Evolutionary conservation across 2,797 vertebrate species (phyloP).

Genomic region (Myotis daubentonii): DNA sequence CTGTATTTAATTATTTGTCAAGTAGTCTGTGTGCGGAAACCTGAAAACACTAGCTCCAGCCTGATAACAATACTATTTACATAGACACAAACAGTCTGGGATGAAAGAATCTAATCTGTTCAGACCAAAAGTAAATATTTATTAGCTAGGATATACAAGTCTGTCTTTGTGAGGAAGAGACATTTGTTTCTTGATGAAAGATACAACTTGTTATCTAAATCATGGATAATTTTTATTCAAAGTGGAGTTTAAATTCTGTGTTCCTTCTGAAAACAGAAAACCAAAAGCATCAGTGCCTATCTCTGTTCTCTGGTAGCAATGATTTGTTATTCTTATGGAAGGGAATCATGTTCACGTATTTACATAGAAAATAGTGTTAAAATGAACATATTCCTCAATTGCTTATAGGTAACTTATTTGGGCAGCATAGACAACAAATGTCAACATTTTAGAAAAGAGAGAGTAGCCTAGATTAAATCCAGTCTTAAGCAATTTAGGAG

Average conservation of each 20-base stretch:
- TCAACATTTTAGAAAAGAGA: constrained; percentile 24
- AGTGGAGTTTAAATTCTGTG: constrained; percentile 58
- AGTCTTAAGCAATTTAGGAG: neutral
- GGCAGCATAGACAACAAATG: constrained; percentile 19
- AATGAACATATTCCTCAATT: neutral
- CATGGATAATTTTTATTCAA: constrained; percentile 65
- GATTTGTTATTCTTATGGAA: constrained; percentile 16
- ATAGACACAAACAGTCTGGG: constrained; percentile 76
- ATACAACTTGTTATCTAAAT: constrained; percentile 77
- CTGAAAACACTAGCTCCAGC: constrained; percentile 53
- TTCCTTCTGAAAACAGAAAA: constrained; percentile 66
- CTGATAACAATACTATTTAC: constrained; percentile 70
- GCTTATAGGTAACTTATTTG: neutral
- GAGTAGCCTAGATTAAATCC: neutral
- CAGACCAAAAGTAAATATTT: constrained; percentile 84
- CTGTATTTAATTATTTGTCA: constrained; percentile 46
- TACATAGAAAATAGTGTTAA: constrained; percentile 19
- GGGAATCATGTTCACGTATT: neutral
- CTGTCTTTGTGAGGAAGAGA: constrained; percentile 72
- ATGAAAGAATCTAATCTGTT: constrained; percentile 79
- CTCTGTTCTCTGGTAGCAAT: neutral
- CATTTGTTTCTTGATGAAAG: constrained; percentile 77
- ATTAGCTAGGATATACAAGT: constrained; percentile 74
- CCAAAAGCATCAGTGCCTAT: neutral
- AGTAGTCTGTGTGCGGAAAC: constrained; percentile 41